Conservation (phyloP, 2,113 vertebrate genomes). For the Notechis scutatus region DNA sequence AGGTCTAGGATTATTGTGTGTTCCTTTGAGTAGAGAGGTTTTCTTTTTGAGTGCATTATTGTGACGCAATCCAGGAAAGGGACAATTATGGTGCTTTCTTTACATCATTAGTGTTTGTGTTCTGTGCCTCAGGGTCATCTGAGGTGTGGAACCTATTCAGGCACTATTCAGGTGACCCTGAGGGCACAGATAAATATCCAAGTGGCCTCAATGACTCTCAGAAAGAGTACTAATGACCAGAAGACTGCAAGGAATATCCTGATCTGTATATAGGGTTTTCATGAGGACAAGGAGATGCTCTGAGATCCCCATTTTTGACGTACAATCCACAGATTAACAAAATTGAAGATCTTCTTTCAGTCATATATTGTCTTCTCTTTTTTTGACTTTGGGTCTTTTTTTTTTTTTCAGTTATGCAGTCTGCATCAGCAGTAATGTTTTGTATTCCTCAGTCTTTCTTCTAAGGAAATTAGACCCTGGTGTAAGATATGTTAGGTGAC, state of each 20-base stretch:
- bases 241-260: neutral
- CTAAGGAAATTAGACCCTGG: constrained; percentile 59
- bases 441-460: constrained; percentile 5
- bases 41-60: neutral
- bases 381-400: neutral
- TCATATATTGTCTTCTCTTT: neutral
- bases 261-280: neutral
- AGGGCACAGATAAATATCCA: neutral
- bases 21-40: neutral
- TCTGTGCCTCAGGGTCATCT: neutral
- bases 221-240: neutral
- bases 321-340: neutral
- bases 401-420: neutral
- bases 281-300: neutral
- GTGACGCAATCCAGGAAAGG: neutral
- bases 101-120: neutral
- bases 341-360: neutral
- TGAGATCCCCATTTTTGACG: neutral
- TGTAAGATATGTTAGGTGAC: constrained; percentile 58
- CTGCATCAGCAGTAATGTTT: neutral
- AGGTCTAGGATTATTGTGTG: neutral
- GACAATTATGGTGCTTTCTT: neutral
- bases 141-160: neutral
- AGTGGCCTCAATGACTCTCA: neutral
- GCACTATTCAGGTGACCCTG: neutral